These are phyloP conservation scores for Dromococcyx pavoninus DNA, from an alignment of 2,797 vertebrate species.

Conservation along the genomic window DNA sequence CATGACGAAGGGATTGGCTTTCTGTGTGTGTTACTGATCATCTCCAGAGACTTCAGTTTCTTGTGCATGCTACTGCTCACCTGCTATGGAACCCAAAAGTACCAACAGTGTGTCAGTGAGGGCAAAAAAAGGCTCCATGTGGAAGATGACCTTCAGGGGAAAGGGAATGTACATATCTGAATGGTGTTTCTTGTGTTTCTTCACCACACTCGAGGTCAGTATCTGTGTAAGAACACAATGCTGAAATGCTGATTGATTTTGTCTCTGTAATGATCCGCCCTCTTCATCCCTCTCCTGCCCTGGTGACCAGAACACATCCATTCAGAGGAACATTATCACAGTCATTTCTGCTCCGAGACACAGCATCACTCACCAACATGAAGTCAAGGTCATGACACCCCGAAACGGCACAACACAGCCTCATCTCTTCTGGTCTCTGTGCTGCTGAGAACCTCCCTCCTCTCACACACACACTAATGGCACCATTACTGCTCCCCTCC, in stretches of 20 bases:
- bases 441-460: conserved; percentile 7
- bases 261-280: not conserved
- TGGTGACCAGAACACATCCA: conserved; percentile 8
- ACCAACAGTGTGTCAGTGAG: not conserved
- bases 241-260: not conserved
- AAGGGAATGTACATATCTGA: not conserved
- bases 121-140: not conserved
- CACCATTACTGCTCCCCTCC: conserved; percentile 45
- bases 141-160: not conserved
- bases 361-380: not conserved
- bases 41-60: not conserved
- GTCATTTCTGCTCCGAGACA: conserved; percentile 16
- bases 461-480: not conserved
- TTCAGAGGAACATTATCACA: not conserved
- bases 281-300: not conserved
- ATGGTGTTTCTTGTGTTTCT: not conserved
- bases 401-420: not conserved
- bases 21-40: fast-evolving
- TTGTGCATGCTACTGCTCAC: fast-evolving
- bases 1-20: not conserved
- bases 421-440: not conserved
- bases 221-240: not conserved
- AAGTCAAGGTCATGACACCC: conserved; percentile 5
- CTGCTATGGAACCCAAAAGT: not conserved
- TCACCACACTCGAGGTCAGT: not conserved